These are phyloP conservation scores for Botia almorhae DNA, from an alignment of 2,797 vertebrate genomes.

Conservation along the genomic window DNA sequence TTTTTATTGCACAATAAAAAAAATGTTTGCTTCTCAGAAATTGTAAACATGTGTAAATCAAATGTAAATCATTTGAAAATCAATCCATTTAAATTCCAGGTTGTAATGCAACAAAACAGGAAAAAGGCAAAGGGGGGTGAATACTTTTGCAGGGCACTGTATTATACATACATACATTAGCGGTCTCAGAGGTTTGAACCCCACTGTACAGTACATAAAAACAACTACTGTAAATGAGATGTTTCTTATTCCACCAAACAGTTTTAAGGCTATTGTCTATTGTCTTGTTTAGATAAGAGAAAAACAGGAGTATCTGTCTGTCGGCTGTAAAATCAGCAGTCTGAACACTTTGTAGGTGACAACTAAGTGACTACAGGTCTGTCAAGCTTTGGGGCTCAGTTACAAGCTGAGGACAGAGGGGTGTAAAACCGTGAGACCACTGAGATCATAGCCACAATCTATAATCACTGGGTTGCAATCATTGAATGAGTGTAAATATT, in stretches of 20 bases:
- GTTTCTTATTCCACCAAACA: not conserved
- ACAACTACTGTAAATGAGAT: not conserved
- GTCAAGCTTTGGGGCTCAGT: slow-evolving; percentile 32
- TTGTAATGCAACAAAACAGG: too few species aligned
- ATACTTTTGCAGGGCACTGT: too few species aligned
- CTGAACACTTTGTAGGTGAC: slow-evolving; percentile 24
- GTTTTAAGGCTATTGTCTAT: not conserved
- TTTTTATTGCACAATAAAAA: too few species aligned
- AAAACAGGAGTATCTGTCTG: not conserved
- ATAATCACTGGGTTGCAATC: not conserved
- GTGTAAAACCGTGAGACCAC: slow-evolving; percentile 1
- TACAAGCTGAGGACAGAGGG: slow-evolving; percentile 35
- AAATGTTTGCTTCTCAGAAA: too few species aligned
- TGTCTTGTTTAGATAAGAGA: not conserved
- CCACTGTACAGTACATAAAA: not conserved
- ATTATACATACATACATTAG: too few species aligned
- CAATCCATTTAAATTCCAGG: too few species aligned
- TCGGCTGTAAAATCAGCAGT: not conserved
- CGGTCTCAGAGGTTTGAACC: too few species aligned
- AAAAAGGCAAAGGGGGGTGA: too few species aligned
- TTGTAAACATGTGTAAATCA: too few species aligned
- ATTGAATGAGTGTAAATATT: slow-evolving; percentile 1
- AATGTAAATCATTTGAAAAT: too few species aligned
- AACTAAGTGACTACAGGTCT: slow-evolving; percentile 37
- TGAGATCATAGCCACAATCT: slow-evolving; percentile 33